Base-by-base conservation (phyloP, 2,113 vertebrate genomes). In the Sceloporus undulatus region DNA sequence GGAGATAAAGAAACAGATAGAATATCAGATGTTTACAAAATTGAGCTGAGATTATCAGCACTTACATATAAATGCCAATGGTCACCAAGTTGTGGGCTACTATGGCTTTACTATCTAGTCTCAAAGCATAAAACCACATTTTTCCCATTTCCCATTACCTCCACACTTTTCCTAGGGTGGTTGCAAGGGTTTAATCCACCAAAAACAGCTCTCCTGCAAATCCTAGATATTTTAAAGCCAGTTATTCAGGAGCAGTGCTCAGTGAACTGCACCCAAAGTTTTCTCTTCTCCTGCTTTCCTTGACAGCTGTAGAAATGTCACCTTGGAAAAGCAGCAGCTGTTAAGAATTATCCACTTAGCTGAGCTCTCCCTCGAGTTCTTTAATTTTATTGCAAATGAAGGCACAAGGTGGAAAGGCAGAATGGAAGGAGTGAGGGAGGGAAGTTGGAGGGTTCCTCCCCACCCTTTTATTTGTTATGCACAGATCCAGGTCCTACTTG, bases 271-370 rank as follows among this genome's bases (percentile, higher is more conserved):
- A 80, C 52, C 19, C 38, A 73, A 1, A 9, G 65, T 84, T 89
- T 89, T 42, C 70, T 29, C 75, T 34, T 65, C 83, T 82, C 54
- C 62, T 84, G 52, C 7, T 80, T 87, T 83, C 40, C 85, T 80
- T 84, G 65, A 85, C 91, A 92, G 79, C 84, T 65, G 84, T 86
- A 80, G 87, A 92, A 93, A 91, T 82, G 65, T 86, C 88, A 40
- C 9, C 65, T 89, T 78, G 54, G 25, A 87, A 56, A 89, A 79
- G 8, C 66, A 40, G 86, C 77, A 85, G 85, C 81, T n/a, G 65
- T 80, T 85, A 77, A 48, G 78, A 84, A 85, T 92, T 71, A 92
- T 89, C 25, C 86, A 86, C 87, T 88, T 84, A 88, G 74, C 84
- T 88, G 48, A 82, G 52, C 79, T 83, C 85, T 71, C 80, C 71